phyloP scores from a whole-genome alignment of 2,797 vertebrate species.

The Intellagama lesueurii region DNA sequence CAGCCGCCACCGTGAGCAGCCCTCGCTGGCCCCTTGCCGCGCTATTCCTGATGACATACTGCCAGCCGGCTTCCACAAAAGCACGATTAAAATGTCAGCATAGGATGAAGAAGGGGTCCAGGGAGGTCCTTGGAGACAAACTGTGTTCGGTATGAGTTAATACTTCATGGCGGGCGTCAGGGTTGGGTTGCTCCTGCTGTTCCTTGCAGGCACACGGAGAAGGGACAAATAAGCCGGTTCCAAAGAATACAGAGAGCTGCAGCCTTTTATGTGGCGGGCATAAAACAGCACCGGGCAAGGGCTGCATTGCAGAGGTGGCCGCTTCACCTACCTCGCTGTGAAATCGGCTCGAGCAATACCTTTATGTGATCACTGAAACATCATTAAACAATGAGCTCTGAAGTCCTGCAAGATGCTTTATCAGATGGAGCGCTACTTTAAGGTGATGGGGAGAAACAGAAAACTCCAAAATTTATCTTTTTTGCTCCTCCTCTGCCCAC shows the following conservation, averaged over 20 bases:
- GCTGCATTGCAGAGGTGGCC: not conserved
- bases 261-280: not conserved
- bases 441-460: no score
- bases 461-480: no score
- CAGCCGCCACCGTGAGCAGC: conserved; percentile 81
- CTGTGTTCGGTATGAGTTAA: conserved; percentile 87
- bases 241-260: conserved; percentile 38
- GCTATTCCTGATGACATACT: conserved; percentile 87
- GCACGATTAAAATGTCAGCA: conserved; percentile 90
- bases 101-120: conserved; percentile 86
- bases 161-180: conserved; percentile 81
- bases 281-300: not conserved
- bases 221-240: conserved; percentile 63
- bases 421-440: no score
- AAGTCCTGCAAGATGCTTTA: no score
- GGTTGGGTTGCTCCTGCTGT: conserved; percentile 72
- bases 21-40: conserved; percentile 82
- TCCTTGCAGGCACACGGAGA: conserved; percentile 59
- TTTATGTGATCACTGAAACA: no score
- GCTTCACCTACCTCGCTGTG: not conserved
- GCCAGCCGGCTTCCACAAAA: conserved; percentile 88
- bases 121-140: conserved; percentile 85
- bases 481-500: no score
- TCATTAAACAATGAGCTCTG: no score
- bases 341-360: no score